Evolutionary conservation across 2,113 vertebrate genomes (phyloP).

Genomic region (Cnemophilus loriae): DNA sequence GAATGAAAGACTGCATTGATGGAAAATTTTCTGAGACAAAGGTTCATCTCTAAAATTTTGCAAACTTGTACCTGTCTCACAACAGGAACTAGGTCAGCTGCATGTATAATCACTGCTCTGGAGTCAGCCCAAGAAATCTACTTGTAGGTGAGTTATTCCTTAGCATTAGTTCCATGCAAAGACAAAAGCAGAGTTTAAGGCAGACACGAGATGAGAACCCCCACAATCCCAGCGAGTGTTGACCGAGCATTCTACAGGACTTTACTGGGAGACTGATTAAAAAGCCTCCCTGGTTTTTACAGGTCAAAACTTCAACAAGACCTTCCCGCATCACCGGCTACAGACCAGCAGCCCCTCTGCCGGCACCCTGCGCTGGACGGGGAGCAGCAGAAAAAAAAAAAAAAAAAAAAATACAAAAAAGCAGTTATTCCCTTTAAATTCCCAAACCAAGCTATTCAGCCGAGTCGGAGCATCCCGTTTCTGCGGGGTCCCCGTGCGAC

Average conservation of each 20-base stretch:
- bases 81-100: background rate
- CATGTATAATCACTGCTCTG: rapidly evolving
- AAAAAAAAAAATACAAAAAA: background rate
- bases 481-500: background rate
- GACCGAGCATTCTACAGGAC: rapidly evolving
- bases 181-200: background rate
- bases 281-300: background rate
- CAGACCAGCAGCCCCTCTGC: background rate
- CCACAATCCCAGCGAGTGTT: rapidly evolving
- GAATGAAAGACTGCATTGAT: no score
- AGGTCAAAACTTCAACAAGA: background rate
- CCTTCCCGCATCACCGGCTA: rapidly evolving
- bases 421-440: background rate
- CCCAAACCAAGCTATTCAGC: rapidly evolving
- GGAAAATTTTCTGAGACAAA: background rate
- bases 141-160: background rate
- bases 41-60: background rate
- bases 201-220: rapidly evolving
- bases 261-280: rapidly evolving
- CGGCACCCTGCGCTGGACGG: background rate
- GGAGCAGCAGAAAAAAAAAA: background rate
- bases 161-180: rapidly evolving
- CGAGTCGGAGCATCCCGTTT: rapidly evolving
- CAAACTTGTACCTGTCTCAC: background rate
- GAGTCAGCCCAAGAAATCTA: background rate